A percentile compares a stretch with the other conserved stretches of the same genome.
Conservation (phyloP, 2,888 invertebrate species). For the Megalurothrips usitatus region DNA sequence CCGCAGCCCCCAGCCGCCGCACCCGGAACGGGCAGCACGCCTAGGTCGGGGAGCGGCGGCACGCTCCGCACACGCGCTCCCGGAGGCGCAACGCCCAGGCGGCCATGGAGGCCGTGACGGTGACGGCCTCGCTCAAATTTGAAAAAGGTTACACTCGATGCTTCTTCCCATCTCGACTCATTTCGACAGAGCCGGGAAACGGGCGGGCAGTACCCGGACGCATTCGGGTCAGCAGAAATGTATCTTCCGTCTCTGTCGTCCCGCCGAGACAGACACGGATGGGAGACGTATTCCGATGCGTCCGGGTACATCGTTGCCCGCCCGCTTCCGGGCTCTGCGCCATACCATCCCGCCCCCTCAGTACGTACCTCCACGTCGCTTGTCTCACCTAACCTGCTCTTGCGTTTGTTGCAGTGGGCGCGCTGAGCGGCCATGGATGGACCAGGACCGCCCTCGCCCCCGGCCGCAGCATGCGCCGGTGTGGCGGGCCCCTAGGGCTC, state of each 20-base stretch:
- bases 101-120: conserved; percentile 1
- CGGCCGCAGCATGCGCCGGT: conserved; percentile 14
- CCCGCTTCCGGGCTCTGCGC: too few relatives aligned
- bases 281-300: too few relatives aligned
- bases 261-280: too few relatives aligned
- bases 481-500: background rate
- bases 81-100: background rate
- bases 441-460: background rate
- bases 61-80: background rate
- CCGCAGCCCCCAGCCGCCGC: background rate
- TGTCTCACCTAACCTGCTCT: background rate
- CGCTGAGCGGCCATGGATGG: background rate
- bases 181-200: too few relatives aligned
- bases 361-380: background rate
- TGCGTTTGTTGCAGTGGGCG: conserved; percentile 13
- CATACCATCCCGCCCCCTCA: background rate
- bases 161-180: too few relatives aligned
- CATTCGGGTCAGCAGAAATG: too few relatives aligned
- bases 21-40: background rate
- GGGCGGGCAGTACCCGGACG: too few relatives aligned
- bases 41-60: background rate
- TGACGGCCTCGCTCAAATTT: background rate
- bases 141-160: too few relatives aligned
- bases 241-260: too few relatives aligned
- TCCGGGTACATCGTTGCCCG: too few relatives aligned